Evolutionary conservation across 2,113 vertebrate species (phyloP).

Genomic region (Rallus limicola): DNA sequence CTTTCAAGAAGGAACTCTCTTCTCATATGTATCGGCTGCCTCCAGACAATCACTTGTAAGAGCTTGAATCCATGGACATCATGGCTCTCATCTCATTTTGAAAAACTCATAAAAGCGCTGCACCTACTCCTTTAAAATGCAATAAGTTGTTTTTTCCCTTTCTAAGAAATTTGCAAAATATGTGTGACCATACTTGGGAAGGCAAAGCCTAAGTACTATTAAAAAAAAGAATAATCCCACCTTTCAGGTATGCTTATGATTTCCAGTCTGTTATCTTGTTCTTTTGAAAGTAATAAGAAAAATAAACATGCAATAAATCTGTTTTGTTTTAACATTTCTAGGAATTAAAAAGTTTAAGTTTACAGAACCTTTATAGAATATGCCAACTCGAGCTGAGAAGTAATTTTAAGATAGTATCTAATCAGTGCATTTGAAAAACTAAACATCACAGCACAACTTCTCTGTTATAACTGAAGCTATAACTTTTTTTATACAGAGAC

Average conservation of each 20-base stretch:
- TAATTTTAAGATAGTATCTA: constrained; percentile 61
- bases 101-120: constrained; percentile 59
- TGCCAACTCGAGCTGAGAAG: constrained; percentile 68
- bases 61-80: constrained; percentile 58
- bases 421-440: constrained; percentile 66
- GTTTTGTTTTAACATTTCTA: constrained; percentile 72
- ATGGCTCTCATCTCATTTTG: constrained; percentile 59
- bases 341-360: constrained; percentile 73
- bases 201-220: constrained; percentile 24
- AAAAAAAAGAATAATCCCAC: not conserved
- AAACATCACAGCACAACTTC: constrained; percentile 50
- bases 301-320: constrained; percentile 68
- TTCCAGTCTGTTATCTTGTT: constrained; percentile 55
- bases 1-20: constrained; percentile 54
- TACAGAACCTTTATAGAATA: constrained; percentile 75
- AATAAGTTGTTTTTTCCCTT: constrained; percentile 45
- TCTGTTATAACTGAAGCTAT: constrained; percentile 64
- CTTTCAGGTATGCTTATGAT: constrained; percentile 47
- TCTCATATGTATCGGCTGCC: constrained; percentile 37
- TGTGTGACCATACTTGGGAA: constrained; percentile 31
- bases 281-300: constrained; percentile 64
- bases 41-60: constrained; percentile 72
- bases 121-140: constrained; percentile 65
- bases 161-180: constrained; percentile 53
- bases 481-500: constrained; percentile 70